Evolutionary conservation across 2,888 invertebrate genomes (phyloP), one percentile per base, ranked within the genome.

Genomic region (Thereva nobilitata): DNA sequence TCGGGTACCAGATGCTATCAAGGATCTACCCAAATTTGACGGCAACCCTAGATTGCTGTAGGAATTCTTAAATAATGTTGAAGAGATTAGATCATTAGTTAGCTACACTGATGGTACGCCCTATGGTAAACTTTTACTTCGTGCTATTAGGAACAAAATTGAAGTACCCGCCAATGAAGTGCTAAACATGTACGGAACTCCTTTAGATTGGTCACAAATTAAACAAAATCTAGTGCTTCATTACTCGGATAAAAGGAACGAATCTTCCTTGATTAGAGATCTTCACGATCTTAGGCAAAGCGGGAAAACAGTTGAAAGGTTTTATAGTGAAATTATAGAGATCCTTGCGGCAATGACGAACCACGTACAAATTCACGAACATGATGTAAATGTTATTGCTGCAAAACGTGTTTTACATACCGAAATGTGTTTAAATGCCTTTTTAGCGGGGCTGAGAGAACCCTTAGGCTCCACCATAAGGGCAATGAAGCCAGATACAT

Each of bases 121-220:
- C 38, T 52, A 64, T 34, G 41, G 42, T 4, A 52, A 9, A 4
- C 41, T 64, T 4, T 52, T 64, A 8, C 41, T 52, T 8, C 63
- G 67, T 5, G 50, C 55, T 12, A 63, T 67, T 35, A 8, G 67
- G 8, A 67, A 67, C 40, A 67, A 67, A 67, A 68, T 68, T 10
- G 59, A 65, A 41, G 65, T 53, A 1, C 57, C 50, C 4, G 65
- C 68, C 2, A 68, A 53, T 40, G 61, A 68, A 5, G 52, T 55
- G 3, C 42, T 66, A n/a, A 61, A 68, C 4, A 47, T 68, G 49
- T 61, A 68, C 12, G 53, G 54, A 8, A 68, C 65, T 8, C 44
- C 49, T 4, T 38, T 59, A 12, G 47, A 52, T 9, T 68, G 68
- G 68, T 3, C 4, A 6, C 10, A 54, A 23, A 66, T 68, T 10